Percentiles rank a stretch among this genome's conserved stretches.
Evolutionary conservation across 92 coral and sea anemone species (phyloP).

Genomic region (Actinernus sp.): DNA sequence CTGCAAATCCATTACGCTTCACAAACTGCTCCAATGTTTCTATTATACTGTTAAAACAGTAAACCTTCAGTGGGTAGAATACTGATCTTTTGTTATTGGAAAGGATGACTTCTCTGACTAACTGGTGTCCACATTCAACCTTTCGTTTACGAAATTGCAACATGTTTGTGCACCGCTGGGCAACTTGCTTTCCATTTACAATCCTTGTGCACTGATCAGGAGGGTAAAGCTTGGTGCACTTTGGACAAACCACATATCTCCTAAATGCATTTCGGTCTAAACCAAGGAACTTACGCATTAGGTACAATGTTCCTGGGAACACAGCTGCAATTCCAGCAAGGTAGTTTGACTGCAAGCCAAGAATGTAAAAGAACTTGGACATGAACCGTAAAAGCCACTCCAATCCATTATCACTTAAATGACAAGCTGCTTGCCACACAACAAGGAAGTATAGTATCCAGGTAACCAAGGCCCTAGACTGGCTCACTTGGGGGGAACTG

Average conservation of each 20-base stretch:
- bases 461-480: constrained; percentile 7
- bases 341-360: constrained; percentile 8
- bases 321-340: constrained; percentile 35
- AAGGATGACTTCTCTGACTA: constrained; percentile 33
- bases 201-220: constrained; percentile 12
- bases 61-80: constrained; percentile 23
- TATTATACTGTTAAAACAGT: constrained; percentile 21
- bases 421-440: constrained; percentile 42
- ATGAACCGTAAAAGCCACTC: constrained; percentile 41
- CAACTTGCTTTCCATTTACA: background rate
- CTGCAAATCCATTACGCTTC: constrained; percentile 45
- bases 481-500: background rate
- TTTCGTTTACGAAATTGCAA: constrained; percentile 9
- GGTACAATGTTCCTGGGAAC: constrained; percentile 40
- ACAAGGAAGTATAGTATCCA: constrained; percentile 52
- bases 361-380: background rate
- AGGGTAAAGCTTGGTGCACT: constrained; percentile 42
- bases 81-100: constrained; percentile 11
- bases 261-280: constrained; percentile 50
- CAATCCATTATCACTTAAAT: constrained; percentile 59
- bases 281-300: constrained; percentile 45
- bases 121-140: constrained; percentile 39
- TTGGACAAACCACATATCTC: constrained; percentile 57
- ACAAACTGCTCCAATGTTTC: constrained; percentile 20
- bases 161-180: constrained; percentile 22